Evolutionary conservation across 2,888 invertebrate species (phyloP).

Genomic region (Standfussiana lucernea): DNA sequence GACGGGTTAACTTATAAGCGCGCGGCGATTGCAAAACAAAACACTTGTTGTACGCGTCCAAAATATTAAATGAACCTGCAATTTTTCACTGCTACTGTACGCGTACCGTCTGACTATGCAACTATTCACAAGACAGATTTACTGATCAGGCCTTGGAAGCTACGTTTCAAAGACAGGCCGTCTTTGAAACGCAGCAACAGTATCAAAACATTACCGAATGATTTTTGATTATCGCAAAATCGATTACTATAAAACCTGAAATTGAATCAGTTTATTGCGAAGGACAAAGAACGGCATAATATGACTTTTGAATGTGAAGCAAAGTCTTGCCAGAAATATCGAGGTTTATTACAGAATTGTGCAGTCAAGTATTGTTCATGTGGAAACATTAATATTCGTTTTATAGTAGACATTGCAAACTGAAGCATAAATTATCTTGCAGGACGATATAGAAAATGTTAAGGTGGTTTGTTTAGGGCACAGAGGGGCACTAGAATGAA

Average conservation of each 20-base stretch:
- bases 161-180: too few species aligned
- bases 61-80: slow-evolving; percentile 74
- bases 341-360: slow-evolving; percentile 42
- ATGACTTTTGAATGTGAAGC: slow-evolving; percentile 41
- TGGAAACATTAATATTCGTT: slow-evolving; percentile 30
- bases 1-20: slow-evolving; percentile 65
- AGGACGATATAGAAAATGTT: slow-evolving; percentile 3
- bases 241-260: slow-evolving; percentile 46
- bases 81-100: slow-evolving; percentile 68
- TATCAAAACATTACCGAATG: slow-evolving; percentile 40
- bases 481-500: not conserved
- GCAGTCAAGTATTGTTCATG: slow-evolving; percentile 31
- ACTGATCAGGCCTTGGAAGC: slow-evolving; percentile 47
- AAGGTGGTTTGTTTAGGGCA: slow-evolving; percentile 2
- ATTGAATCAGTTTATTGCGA: slow-evolving; percentile 35
- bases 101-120: slow-evolving; percentile 51
- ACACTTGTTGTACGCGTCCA: slow-evolving; percentile 69
- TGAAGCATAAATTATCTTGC: slow-evolving; percentile 24
- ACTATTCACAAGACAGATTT: slow-evolving; percentile 43
- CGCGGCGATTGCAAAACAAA: slow-evolving; percentile 71
- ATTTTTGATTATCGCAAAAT: slow-evolving; percentile 40
- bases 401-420: slow-evolving; percentile 1
- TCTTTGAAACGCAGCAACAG: slow-evolving; percentile 37
- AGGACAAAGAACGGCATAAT: slow-evolving; percentile 51
- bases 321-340: slow-evolving; percentile 42